phyloP scores from a whole-genome alignment of 2,113 vertebrate genomes.

The Charina bottae region DNA sequence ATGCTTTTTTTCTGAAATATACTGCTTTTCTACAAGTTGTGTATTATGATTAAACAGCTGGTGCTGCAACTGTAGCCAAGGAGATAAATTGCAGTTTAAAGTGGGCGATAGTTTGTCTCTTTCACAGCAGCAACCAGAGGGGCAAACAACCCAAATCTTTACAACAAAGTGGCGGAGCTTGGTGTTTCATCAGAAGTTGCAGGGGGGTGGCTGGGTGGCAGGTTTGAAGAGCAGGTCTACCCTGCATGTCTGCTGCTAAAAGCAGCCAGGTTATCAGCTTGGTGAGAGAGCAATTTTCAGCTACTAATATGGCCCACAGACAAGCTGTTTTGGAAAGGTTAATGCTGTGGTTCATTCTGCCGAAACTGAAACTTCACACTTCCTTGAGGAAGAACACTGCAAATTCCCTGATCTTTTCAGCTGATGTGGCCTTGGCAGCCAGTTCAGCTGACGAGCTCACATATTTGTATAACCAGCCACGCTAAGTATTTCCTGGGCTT shows the following conservation, averaged over 20 bases:
- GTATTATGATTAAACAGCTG: background rate
- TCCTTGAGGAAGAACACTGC: slow-evolving; percentile 45
- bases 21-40: background rate
- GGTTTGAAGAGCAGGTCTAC: background rate
- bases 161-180: background rate
- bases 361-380: slow-evolving; percentile 55
- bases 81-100: background rate
- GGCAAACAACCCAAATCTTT: background rate
- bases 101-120: background rate
- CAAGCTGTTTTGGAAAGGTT: background rate
- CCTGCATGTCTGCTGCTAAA: background rate
- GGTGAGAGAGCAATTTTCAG: slow-evolving; percentile 16
- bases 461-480: slow-evolving; percentile 70
- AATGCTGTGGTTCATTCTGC: slow-evolving; percentile 34
- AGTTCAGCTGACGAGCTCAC: slow-evolving; percentile 48
- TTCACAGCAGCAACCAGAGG: background rate
- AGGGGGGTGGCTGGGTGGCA: background rate
- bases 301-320: background rate
- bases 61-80: background rate
- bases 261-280: background rate
- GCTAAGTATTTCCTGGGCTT: slow-evolving; percentile 67
- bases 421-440: slow-evolving; percentile 55
- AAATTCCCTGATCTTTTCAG: slow-evolving; percentile 28
- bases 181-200: background rate
- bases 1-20: background rate